Evolutionary conservation across 2,888 invertebrate genomes (phyloP).

Genomic region (Villa cingulata): DNA sequence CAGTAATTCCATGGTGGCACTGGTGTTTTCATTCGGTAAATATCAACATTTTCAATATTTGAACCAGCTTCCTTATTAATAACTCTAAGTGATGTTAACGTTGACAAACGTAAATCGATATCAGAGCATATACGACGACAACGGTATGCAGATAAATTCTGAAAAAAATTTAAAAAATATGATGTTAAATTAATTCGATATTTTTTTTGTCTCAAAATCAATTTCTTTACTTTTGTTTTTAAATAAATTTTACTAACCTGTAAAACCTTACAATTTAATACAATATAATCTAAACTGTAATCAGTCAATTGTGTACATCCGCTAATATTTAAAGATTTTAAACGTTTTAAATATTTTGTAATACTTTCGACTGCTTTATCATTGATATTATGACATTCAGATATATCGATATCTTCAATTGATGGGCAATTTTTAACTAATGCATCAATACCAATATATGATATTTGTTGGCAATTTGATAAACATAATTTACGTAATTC

Average conservation of each 20-base stretch:
- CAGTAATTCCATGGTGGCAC: slow-evolving; percentile 28
- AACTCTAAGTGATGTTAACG: slow-evolving; percentile 25
- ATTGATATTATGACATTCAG: slow-evolving; percentile 53
- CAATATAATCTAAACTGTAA: slow-evolving; percentile 38
- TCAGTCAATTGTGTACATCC: slow-evolving; percentile 43
- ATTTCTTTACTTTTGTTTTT: no score
- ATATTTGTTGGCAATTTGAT: slow-evolving; percentile 56
- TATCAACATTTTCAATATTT: slow-evolving; percentile 28
- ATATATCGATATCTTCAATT: slow-evolving; percentile 52
- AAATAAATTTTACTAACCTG: slow-evolving; percentile 18
- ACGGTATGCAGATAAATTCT: slow-evolving; percentile 27
- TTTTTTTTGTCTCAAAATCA: no score
- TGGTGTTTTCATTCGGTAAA: slow-evolving; percentile 28
- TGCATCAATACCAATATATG: slow-evolving; percentile 47
- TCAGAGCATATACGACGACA: slow-evolving; percentile 32
- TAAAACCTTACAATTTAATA: slow-evolving; percentile 37
- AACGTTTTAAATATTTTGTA: slow-evolving; percentile 33
- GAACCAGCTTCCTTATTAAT: slow-evolving; percentile 27
- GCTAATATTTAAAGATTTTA: slow-evolving; percentile 31
- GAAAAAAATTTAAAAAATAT: background rate
- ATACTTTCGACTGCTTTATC: slow-evolving; percentile 45
- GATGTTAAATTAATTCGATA: no score
- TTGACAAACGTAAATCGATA: slow-evolving; percentile 28
- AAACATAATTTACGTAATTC: slow-evolving; percentile 49
- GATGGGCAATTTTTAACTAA: slow-evolving; percentile 53